Evolutionary conservation across 2,888 invertebrate species (phyloP), one percentile per base, ranked within the genome.

Genomic region (Zaprionus lineosus): DNA sequence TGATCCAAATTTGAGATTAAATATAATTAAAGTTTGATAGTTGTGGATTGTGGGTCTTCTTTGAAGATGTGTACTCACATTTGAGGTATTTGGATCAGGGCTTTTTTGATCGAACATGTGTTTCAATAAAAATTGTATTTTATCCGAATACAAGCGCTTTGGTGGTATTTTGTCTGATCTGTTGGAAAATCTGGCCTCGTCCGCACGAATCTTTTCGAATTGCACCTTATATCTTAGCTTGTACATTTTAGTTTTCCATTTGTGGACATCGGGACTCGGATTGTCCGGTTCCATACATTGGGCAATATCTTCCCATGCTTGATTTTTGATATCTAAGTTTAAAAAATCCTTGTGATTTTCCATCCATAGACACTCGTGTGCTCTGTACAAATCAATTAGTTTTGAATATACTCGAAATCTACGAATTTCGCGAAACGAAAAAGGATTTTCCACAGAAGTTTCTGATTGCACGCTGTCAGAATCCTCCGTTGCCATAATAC

Each of bases 321-420:
- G 1, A 0, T 68, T 60, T 31, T 59, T 79, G 1, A 64, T 18
- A 0, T 29, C 29, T 1, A 74, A 65, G 19, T 81, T 74, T 4
- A 56, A 67, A n/a, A 64, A 81, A 12, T 83, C 67, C 31, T 43
- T 53, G 36, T 77, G 47, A 11, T 31, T 50, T 19, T 76, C 59
- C 56, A 70, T 76, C 81, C 81, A 81, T 3, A 83, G 51, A 4
- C 79, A 83, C 14, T 72, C 63, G 9, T 79, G 26, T 3, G 39
- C 9, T 3, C 46, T 61, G 29, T 79, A 81, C 4, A 81, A 47
- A 9, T 64, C 60, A 12, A 81, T 76, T 2, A 81, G 34, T 16
- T 74, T 81, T 0, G 55, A 16, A 26, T 60, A 16, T 4, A 41
- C 3, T 14, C 15, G 28, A 3, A 41, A 19, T 19, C 8, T 57